These are phyloP conservation scores for Electrophaes corylata DNA, from an alignment of 2,888 invertebrate species.

Conservation along the genomic window DNA sequence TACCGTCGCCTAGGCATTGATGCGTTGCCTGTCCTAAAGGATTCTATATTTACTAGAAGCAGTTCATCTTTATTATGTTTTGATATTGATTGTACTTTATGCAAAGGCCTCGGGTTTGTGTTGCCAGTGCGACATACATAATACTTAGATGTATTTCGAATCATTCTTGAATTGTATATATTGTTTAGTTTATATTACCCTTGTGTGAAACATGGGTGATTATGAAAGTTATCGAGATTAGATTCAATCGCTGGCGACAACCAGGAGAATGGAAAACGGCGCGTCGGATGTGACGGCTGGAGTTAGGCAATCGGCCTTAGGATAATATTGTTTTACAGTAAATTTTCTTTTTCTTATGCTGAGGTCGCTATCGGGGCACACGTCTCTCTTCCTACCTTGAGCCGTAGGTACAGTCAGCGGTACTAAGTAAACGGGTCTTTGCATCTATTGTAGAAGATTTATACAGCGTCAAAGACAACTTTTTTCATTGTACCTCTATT, in stretches of 20 bases:
- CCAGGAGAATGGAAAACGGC: not conserved
- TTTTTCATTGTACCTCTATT: too few species aligned
- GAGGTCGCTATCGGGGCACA: too few species aligned
- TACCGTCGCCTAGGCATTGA: not conserved
- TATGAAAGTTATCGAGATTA: conserved; percentile 1
- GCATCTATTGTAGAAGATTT: too few species aligned
- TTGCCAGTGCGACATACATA: too few species aligned
- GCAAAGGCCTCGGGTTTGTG: not conserved
- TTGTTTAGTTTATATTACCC: not conserved
- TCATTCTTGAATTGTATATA: not conserved
- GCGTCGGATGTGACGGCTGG: not conserved
- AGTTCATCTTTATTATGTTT: not conserved
- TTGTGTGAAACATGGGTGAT: conserved; percentile 1
- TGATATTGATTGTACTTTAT: not conserved
- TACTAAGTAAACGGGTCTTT: too few species aligned
- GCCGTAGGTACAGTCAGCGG: too few species aligned
- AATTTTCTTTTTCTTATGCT: not conserved
- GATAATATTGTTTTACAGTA: not conserved
- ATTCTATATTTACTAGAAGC: not conserved
- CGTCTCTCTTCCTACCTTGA: too few species aligned
- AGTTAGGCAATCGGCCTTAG: not conserved
- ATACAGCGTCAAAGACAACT: too few species aligned
- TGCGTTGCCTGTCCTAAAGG: not conserved
- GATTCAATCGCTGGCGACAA: not conserved
- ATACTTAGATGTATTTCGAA: too few species aligned